These are phyloP conservation scores for Anthopleura sola DNA, from an alignment of 64 coral and sea anemone genomes.

Conservation along the genomic window DNA sequence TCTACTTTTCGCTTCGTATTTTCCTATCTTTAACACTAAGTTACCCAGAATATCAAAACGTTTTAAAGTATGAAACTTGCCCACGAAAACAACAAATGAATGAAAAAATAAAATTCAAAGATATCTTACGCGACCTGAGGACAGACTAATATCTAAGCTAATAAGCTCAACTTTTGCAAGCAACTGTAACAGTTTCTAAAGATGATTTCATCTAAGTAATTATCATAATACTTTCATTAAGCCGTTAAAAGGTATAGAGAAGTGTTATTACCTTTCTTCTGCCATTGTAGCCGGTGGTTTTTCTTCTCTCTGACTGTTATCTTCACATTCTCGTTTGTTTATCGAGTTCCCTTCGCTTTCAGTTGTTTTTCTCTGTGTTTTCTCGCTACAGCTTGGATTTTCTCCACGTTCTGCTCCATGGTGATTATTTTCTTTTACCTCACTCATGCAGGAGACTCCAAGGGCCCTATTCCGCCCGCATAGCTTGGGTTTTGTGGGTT, in stretches of 20 bases:
- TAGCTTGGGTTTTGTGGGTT: background rate
- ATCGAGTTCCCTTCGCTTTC: background rate
- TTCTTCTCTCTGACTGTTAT: conserved; percentile 7
- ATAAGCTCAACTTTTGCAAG: background rate
- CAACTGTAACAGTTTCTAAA: background rate
- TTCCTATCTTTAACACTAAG: background rate
- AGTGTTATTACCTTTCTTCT: conserved; percentile 1
- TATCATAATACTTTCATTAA: background rate
- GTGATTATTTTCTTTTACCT: conserved; percentile 6
- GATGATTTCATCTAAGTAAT: background rate
- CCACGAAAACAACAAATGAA: background rate
- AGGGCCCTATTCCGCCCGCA: conserved; percentile 18
- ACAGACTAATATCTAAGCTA: background rate
- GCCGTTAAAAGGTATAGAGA: background rate
- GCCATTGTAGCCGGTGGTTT: conserved; percentile 9
- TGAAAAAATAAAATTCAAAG: background rate
- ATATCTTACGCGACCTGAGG: background rate
- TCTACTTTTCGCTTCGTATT: background rate
- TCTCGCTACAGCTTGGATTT: background rate
- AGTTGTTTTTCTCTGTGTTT: conserved; percentile 5
- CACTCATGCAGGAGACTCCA: conserved; percentile 34
- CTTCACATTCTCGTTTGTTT: conserved; percentile 10
- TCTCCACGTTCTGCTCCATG: conserved; percentile 5
- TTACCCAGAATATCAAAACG: background rate
- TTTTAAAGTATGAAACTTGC: background rate